Evolutionary conservation across 2,797 vertebrate species (phyloP).

Genomic region (Podarcis lilfordi): DNA sequence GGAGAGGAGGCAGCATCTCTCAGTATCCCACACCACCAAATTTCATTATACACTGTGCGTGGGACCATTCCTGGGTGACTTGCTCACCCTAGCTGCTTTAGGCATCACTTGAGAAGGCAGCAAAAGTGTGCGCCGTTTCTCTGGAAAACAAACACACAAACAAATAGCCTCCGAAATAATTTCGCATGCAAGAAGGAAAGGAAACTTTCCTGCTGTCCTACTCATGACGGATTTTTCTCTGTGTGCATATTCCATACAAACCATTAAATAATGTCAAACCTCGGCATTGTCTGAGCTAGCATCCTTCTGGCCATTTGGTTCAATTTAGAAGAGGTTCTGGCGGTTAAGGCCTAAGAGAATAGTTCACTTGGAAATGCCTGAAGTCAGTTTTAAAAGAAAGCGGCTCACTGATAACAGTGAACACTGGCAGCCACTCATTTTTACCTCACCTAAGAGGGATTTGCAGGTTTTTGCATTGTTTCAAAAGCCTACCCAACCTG

Average conservation of each 20-base stretch:
- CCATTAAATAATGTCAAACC: not conserved
- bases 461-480: not conserved
- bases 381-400: not conserved
- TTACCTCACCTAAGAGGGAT: not conserved
- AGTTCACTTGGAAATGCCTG: not conserved
- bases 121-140: conserved; percentile 58
- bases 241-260: no score
- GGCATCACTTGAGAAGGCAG: conserved; percentile 48
- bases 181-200: no score
- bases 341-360: not conserved
- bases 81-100: conserved; percentile 46
- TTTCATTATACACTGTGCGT: conserved; percentile 26
- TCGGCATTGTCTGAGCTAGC: not conserved
- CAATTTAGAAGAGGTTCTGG: not conserved
- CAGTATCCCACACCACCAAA: not conserved
- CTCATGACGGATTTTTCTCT: not conserved
- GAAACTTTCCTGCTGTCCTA: not conserved
- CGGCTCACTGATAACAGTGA: not conserved
- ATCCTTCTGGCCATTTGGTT: not conserved
- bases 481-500: not conserved
- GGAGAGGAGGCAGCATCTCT: not conserved
- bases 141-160: conserved; percentile 26
- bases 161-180: conserved; percentile 31
- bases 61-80: conserved; percentile 54
- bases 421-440: not conserved